Conservation (phyloP, 2,113 vertebrate genomes). For the Mormoops blainvillei region DNA sequence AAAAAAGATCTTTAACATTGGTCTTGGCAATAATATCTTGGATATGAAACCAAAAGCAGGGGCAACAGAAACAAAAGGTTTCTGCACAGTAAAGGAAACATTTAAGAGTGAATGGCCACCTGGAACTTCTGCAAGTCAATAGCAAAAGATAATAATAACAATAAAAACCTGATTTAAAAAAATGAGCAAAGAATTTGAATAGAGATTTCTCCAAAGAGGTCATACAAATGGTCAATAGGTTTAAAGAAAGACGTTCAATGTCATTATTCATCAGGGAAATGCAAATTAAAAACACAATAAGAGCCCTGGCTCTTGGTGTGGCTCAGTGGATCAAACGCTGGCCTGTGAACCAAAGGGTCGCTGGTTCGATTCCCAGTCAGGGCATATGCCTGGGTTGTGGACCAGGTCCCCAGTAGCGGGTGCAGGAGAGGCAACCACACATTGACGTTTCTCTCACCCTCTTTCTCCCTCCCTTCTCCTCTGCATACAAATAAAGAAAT, state of each 20-base stretch:
- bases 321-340: too few species aligned
- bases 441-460: too few species aligned
- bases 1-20: not conserved
- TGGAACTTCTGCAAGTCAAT: not conserved
- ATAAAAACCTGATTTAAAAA: not conserved
- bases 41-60: not conserved
- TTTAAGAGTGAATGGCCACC: not conserved
- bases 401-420: too few species aligned
- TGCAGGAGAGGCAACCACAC: too few species aligned
- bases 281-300: not conserved
- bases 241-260: not conserved
- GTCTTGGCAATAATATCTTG: not conserved
- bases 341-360: too few species aligned
- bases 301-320: too few species aligned
- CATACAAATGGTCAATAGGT: not conserved
- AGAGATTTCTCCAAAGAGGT: not conserved
- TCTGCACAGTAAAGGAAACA: not conserved
- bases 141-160: not conserved
- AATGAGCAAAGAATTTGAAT: not conserved
- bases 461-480: too few species aligned
- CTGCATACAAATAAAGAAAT: too few species aligned
- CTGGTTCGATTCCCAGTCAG: too few species aligned
- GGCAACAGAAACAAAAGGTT: not conserved
- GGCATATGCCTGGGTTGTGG: too few species aligned
- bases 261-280: not conserved